Conservation (phyloP, 2,888 invertebrate species). For the Drosophila diplacantha region DNA sequence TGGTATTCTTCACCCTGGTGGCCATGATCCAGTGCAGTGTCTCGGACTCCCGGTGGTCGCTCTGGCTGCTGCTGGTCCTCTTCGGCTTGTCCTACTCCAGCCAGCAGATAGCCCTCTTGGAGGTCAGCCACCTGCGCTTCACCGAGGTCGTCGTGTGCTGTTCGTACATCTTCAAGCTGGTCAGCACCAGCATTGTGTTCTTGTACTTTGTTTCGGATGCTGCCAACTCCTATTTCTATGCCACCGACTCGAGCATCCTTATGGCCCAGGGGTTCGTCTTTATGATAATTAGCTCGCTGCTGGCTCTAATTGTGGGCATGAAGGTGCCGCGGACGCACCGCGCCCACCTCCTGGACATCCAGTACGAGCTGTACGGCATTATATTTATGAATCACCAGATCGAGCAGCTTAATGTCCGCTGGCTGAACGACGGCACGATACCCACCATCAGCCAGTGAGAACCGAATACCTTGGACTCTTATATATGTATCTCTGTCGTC, state of each 20-base stretch:
- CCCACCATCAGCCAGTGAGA: slow-evolving; percentile 64
- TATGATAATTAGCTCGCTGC: slow-evolving; percentile 69
- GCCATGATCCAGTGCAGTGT: slow-evolving; percentile 69
- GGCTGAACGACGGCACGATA: slow-evolving; percentile 75
- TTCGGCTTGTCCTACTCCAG: slow-evolving; percentile 71
- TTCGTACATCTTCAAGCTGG: slow-evolving; percentile 65
- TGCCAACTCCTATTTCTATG: slow-evolving; percentile 73
- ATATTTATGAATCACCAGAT: slow-evolving; percentile 76
- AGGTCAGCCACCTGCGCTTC: slow-evolving; percentile 70
- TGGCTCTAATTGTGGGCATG: slow-evolving; percentile 73
- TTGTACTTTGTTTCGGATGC: slow-evolving; percentile 71
- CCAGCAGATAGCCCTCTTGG: slow-evolving; percentile 68
- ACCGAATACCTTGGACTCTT: not conserved
- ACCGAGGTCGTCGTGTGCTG: slow-evolving; percentile 66
- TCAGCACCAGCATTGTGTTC: slow-evolving; percentile 67
- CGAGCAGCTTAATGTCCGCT: slow-evolving; percentile 74
- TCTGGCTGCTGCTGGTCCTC: slow-evolving; percentile 71
- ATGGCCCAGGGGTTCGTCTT: slow-evolving; percentile 75
- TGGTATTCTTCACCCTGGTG: slow-evolving; percentile 62
- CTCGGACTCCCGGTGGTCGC: slow-evolving; percentile 56
- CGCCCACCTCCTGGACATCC: slow-evolving; percentile 70
- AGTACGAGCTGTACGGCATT: slow-evolving; percentile 73
- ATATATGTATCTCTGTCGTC: not conserved
- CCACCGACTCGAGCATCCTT: slow-evolving; percentile 68
- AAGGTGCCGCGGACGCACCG: slow-evolving; percentile 74